Base-by-base conservation (phyloP, 2,113 vertebrate genomes). In the Oryzias celebensis region DNA sequence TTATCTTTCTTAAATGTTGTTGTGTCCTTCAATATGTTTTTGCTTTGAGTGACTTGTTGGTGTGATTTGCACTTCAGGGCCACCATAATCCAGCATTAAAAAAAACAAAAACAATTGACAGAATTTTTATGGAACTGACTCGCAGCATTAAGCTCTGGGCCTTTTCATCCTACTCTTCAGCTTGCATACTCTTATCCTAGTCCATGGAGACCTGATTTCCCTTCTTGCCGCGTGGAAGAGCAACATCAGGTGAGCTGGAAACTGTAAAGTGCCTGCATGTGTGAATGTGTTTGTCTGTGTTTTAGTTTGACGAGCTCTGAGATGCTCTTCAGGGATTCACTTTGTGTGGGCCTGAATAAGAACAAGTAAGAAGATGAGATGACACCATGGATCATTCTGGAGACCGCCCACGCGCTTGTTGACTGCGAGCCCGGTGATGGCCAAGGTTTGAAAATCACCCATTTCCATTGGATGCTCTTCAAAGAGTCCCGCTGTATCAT, bases 201-300 rank as follows among this genome's bases (percentile, higher is more conserved):
- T 36, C 36, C 36, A 10, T 2, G 8, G 36, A 36, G 36, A 36
- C 47, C 16, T 4, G 17, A 7, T 44, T 75, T 48, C 47, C 26
- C 22, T 61, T 44, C 45, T 20, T 18, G 44, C 58, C 63, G 60
- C 48, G 22, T 20, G 54, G 58, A 58, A 41, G 55, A 42, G 45
- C 49, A 54, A 47, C 23, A 24, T 52, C 46, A 66, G 45, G 60
- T 76, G 67, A 80, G 66, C 53, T 51, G 57, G 51, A 73, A 80
- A 72, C 55, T 73, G 61, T 36, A 42, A 71, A 81, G 78, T 69
- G 67, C 71, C 65, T 64, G 72, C 50, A 77, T 62, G 73, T 75
- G 65, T 68, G 68, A 58, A 65, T 57, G 59, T 66, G 66, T 78
- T 77, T 66, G 18, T 69, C 51, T 52, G 23, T 48, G 67, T 63